Percentiles rank a stretch among this genome's conserved stretches.
Conservation (phyloP, 2,888 invertebrate genomes). For the Eulithis prunata region DNA sequence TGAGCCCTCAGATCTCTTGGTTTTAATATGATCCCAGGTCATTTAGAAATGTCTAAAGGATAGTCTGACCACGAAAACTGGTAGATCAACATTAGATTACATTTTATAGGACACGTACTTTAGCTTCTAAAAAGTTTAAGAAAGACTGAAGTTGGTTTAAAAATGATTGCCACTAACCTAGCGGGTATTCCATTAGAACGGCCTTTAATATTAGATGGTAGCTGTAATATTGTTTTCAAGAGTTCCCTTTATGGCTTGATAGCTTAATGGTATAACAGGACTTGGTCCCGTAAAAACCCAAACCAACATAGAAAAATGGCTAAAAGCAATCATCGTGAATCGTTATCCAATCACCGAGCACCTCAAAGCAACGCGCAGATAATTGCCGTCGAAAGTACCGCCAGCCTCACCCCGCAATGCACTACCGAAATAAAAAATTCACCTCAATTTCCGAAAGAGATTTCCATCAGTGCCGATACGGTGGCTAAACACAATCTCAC, state of each 20-base stretch:
- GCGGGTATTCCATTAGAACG: too few relatives aligned
- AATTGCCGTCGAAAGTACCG: constrained; percentile 57
- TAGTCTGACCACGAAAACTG: too few relatives aligned
- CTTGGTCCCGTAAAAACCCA: neutral
- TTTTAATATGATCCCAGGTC: too few relatives aligned
- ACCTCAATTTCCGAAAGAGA: constrained; percentile 71
- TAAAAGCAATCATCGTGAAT: constrained; percentile 52
- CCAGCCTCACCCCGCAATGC: constrained; percentile 50
- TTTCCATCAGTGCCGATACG: constrained; percentile 74
- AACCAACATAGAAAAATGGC: constrained; percentile 33
- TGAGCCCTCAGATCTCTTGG: too few relatives aligned
- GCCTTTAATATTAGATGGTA: too few relatives aligned
- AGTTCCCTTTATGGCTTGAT: neutral
- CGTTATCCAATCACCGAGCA: constrained; percentile 70
- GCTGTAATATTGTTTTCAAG: neutral
- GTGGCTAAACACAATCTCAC: constrained; percentile 73
- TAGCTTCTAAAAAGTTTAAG: too few relatives aligned
- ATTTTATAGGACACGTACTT: too few relatives aligned
- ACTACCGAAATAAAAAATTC: constrained; percentile 80
- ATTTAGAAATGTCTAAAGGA: too few relatives aligned
- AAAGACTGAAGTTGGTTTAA: too few relatives aligned
- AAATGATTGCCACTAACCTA: too few relatives aligned
- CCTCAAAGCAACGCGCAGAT: constrained; percentile 69
- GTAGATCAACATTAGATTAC: too few relatives aligned
- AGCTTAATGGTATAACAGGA: neutral